A percentile compares a stretch with the other conserved stretches of the same genome.
Conservation (phyloP, 2,113 vertebrate genomes). For the Cygnus buccinator region DNA sequence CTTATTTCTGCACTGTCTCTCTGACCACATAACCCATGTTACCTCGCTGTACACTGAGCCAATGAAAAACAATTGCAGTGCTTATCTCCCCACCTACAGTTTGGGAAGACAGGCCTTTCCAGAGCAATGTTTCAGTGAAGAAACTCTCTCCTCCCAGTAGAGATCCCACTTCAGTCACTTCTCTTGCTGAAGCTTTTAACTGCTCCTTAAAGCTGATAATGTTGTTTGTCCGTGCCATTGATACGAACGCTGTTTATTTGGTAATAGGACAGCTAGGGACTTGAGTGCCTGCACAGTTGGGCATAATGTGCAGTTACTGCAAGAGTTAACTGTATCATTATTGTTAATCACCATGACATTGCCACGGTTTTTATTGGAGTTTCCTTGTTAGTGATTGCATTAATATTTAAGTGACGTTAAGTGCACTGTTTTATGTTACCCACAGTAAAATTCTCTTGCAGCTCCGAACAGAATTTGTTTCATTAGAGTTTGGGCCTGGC, state of each 20-base stretch:
- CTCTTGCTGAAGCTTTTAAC: neutral
- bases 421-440: neutral
- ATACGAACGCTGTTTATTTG: neutral
- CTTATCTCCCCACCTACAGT: neutral
- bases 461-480: neutral
- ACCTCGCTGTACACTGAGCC: rapidly evolving
- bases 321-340: constrained; percentile 43
- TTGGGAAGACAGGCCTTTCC: neutral
- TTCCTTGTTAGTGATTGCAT: neutral
- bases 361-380: neutral
- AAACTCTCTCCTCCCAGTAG: neutral
- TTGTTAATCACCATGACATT: neutral
- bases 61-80: neutral
- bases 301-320: neutral
- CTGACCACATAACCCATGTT: neutral
- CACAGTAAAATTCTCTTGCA: neutral
- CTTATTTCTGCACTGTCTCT: neutral
- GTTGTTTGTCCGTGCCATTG: neutral
- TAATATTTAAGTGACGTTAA: neutral
- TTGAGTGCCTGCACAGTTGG: neutral
- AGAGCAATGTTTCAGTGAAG: neutral
- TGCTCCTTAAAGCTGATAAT: neutral
- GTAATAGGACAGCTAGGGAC: neutral
- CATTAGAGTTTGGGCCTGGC: neutral
- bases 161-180: neutral